phyloP scores from a whole-genome alignment of 2,797 vertebrate genomes.

The Bradypodion pumilum region DNA sequence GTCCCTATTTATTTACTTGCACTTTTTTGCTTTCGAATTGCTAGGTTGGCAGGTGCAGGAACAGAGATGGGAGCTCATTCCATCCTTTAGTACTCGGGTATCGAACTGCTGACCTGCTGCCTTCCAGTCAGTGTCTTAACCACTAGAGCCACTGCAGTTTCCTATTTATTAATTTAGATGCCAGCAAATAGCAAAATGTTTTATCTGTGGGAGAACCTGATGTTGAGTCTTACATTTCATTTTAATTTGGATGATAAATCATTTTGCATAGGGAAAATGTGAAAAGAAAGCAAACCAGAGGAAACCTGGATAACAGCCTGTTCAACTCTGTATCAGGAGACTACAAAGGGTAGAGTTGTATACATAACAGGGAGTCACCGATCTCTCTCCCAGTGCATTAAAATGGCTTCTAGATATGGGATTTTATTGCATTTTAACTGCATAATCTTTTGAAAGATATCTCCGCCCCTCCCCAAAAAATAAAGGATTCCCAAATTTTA shows the following conservation, averaged over 20 bases:
- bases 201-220: slow-evolving; percentile 47
- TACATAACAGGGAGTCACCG: background rate
- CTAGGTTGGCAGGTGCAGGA: too few relatives aligned
- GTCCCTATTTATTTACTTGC: too few relatives aligned
- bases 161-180: slow-evolving; percentile 63
- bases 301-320: slow-evolving; percentile 27
- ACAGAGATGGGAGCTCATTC: too few relatives aligned
- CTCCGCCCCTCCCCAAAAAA: background rate
- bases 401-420: background rate
- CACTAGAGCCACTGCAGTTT: too few relatives aligned
- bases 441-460: background rate
- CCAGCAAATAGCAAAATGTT: slow-evolving; percentile 48
- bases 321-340: slow-evolving; percentile 17
- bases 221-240: slow-evolving; percentile 49
- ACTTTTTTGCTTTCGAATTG: too few relatives aligned
- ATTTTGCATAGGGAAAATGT: slow-evolving; percentile 19
- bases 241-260: slow-evolving; percentile 47
- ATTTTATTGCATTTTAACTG: background rate
- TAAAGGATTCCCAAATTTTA: background rate
- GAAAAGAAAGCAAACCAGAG: slow-evolving; percentile 3
- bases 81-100: too few relatives aligned
- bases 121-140: too few relatives aligned
- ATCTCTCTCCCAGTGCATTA: background rate
- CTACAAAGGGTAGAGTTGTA: slow-evolving; percentile 11
- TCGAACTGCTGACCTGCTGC: too few relatives aligned